Evolutionary conservation across 2,888 invertebrate species (phyloP).

Genomic region (Galerucella pusilla): DNA sequence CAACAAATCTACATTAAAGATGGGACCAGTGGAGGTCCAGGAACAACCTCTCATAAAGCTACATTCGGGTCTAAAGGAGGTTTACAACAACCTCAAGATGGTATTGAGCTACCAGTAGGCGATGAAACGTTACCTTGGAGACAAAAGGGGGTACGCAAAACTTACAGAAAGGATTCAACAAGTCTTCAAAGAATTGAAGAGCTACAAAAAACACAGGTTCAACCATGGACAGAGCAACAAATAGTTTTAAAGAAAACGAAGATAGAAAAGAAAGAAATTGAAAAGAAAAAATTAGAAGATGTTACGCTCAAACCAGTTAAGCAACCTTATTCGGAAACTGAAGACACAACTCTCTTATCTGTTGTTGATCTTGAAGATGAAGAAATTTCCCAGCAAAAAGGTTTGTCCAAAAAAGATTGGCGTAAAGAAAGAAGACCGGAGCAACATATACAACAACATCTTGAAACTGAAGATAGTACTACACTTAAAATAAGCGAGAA

Average conservation of each 20-base stretch:
- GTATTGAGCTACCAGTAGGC: conserved; percentile 66
- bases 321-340: conserved; percentile 46
- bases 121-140: conserved; percentile 71
- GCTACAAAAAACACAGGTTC: conserved; percentile 56
- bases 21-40: conserved; percentile 59
- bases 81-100: conserved; percentile 59
- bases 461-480: conserved; percentile 53
- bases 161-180: conserved; percentile 31
- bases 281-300: conserved; percentile 63
- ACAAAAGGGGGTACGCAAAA: conserved; percentile 43
- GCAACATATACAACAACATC: conserved; percentile 46
- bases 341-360: conserved; percentile 53
- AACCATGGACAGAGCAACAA: conserved; percentile 76
- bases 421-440: conserved; percentile 61
- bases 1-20: conserved; percentile 50
- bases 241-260: conserved; percentile 68
- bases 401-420: conserved; percentile 49
- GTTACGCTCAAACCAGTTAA: conserved; percentile 70
- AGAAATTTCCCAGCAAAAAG: conserved; percentile 18
- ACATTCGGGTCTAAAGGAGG: conserved; percentile 57
- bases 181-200: conserved; percentile 40
- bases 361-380: conserved; percentile 50
- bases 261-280: conserved; percentile 61
- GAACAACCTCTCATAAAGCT: conserved; percentile 55
- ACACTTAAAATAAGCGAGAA: conserved; percentile 58